Conservation (phyloP, 35 echinoderm and acorn worm genomes). For the Heliocidaris tuberculata region DNA sequence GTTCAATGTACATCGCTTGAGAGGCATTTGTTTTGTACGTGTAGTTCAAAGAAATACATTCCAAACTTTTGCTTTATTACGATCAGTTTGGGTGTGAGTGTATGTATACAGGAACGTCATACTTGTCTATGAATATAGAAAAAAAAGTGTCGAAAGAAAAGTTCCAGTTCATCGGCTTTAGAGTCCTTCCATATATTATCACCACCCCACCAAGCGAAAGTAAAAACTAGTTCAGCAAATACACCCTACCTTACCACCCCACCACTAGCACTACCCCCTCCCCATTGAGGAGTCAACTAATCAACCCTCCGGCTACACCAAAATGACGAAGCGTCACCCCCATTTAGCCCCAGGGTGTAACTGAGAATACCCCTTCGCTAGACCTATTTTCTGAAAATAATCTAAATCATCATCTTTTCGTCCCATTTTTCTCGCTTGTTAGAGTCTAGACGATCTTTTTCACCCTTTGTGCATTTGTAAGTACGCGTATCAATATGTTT, state of each 20-base stretch:
- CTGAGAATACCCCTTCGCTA: background rate
- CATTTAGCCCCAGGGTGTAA: background rate
- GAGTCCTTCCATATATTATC: too few species aligned
- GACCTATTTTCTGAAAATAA: constrained; percentile 3
- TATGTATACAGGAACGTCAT: too few species aligned
- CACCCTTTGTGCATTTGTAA: background rate
- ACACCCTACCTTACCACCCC: too few species aligned
- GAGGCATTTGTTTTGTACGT: too few species aligned
- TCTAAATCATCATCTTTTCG: background rate
- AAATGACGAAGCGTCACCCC: constrained; percentile 14
- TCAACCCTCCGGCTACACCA: background rate
- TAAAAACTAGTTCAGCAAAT: too few species aligned
- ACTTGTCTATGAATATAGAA: background rate
- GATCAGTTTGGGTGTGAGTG: too few species aligned
- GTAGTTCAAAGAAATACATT: too few species aligned
- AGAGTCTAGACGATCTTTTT: background rate
- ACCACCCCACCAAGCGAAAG: too few species aligned
- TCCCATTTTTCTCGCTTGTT: background rate
- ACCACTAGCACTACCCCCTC: background rate
- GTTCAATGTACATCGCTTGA: too few species aligned
- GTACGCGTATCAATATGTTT: background rate
- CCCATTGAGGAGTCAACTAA: background rate
- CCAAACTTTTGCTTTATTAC: too few species aligned
- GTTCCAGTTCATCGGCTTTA: background rate
- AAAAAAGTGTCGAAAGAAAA: background rate